Base-by-base conservation (phyloP, 2,113 vertebrate species). In the Cinclus cinclus region DNA sequence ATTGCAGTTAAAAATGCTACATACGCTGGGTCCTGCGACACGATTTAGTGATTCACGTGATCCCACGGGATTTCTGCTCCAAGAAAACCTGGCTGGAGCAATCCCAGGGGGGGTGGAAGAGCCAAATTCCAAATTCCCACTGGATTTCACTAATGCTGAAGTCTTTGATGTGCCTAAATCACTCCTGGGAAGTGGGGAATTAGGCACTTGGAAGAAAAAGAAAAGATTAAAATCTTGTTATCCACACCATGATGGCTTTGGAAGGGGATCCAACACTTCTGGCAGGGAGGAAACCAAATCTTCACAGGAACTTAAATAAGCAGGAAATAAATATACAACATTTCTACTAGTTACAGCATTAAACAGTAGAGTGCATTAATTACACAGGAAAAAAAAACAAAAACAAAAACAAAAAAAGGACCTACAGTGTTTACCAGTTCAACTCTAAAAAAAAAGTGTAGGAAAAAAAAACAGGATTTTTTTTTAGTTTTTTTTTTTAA, bases 11-110 rank as follows among this genome's bases (percentile, higher is more conserved):
- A 63, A 97, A 97, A 98, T 98, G 99, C 99, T 99, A 99, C 99
- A 99, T 97, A 96, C 9, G 98, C 99, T 99, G 99, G 99, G 99
- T 99, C 98, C 95, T 97, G 92, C 96, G 96, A 97, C 94, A 97
- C 56, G 20, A 83, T 91, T 97, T 96, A 98, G 98, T 97, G 98
- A 98, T 87, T 69, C 74, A 69, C 39, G 4, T 0, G 2, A 52
- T 67, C 46, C 71, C 47, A 13, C 1, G 21, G 78, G 87, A 83
- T 11, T 35, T 41, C 63, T 56, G 63, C 63, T 90, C 63, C 69
- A 70, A 47, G 63, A 76, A 76, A 77, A 62, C 47, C 79, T 49
- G 56, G 79, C 17, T 35, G 64, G 47, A 56, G 50, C 79, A 28
- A 63, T 35, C 79, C 79, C 13, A 1, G 6, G 20, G 63, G 63